Base-by-base conservation (phyloP, 2,797 vertebrate species). In the Tiaroga cobitis region DNA sequence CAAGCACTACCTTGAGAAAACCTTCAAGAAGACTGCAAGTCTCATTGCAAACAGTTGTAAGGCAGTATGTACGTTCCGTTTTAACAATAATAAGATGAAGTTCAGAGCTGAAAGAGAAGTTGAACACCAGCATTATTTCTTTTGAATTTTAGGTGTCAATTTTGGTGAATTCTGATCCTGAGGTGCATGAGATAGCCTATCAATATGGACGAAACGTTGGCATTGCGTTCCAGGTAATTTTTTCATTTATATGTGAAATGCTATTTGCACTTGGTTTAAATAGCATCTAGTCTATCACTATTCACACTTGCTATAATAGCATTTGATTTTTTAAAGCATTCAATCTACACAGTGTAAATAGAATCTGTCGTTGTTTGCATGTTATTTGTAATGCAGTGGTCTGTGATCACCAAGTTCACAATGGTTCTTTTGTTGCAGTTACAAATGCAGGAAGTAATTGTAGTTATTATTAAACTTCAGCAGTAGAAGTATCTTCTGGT, bases 61-160 rank as follows among this genome's bases (percentile, higher is more conserved):
- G 99, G 98, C 98, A 99, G 98, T 99, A 99, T 98, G 98, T 99
- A 99, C 97, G 97, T 99, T 96, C 97, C 94, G 91, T 96, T 92
- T 96, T 90, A 91, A 88, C 94, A 93, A 37, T 69, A 91, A 92
- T 95, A 92, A 83, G 83, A 29, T 80, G 77, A 85, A 56, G 74
- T 51, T 4, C 6, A 18, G 16, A 15, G 46, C 34, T 43, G 5
- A 16, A 21, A 8, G 80, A 80, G 69, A 67, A 24, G 56, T 59
- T 85, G 80, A 88, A 84, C 67, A 29, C 85, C 90, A 65, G 72
- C 34, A 86, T 1, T 0, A 15, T 49, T 86, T 24, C 6, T 24
- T 80, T 49, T 39, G 18, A 3, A 4, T 93, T 93, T 15, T 93
- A 99, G 98, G 98, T 99, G 21, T 99, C 97, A 21, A 96, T 99